Conservation (phyloP, 2,888 invertebrate species). For the Heteromyza rotundicornis region DNA sequence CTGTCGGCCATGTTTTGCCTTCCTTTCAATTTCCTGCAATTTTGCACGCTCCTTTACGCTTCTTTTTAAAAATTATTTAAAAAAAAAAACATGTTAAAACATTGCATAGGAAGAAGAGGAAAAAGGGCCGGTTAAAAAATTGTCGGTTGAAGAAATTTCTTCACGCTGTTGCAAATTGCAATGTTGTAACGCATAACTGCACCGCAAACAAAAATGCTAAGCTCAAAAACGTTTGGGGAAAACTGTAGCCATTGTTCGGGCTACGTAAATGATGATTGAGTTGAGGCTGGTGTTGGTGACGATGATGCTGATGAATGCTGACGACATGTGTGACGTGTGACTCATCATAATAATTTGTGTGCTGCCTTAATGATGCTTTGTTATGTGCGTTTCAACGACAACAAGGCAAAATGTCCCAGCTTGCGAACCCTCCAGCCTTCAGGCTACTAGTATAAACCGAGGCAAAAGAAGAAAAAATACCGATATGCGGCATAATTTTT, state of each 20-base stretch:
- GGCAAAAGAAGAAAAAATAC: background rate
- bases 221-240: background rate
- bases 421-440: constrained; percentile 8
- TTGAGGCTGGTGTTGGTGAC: constrained; percentile 13
- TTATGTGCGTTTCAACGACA: background rate
- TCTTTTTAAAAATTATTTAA: no score
- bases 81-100: constrained; percentile 18
- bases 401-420: background rate
- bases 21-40: constrained; percentile 52
- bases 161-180: background rate
- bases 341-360: constrained; percentile 46
- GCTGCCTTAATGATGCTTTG: constrained; percentile 11
- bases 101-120: constrained; percentile 26
- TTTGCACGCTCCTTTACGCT: constrained; percentile 36
- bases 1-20: constrained; percentile 22
- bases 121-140: constrained; percentile 24
- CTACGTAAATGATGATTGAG: background rate
- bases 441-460: background rate
- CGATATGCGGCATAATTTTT: constrained; percentile 16
- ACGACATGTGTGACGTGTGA: constrained; percentile 44
- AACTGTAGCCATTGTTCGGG: background rate
- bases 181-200: constrained; percentile 1
- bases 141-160: constrained; percentile 14
- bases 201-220: background rate
- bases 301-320: constrained; percentile 8